Conservation (phyloP, 2,797 vertebrate genomes). For the Buphagus erythrorhynchus region DNA sequence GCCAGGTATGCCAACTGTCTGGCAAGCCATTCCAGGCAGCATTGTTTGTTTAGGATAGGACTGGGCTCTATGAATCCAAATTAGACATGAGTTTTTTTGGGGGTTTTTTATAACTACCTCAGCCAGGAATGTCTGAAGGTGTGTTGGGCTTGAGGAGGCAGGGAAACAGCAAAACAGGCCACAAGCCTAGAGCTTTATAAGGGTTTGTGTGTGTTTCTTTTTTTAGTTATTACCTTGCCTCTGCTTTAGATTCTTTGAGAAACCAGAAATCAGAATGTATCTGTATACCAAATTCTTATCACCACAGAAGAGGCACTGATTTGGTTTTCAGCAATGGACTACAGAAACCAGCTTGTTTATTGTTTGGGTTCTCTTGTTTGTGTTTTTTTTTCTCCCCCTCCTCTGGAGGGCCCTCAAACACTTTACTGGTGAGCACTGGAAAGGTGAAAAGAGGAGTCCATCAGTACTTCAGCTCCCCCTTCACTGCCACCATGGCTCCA, state of each 20-base stretch:
- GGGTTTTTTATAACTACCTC: background rate
- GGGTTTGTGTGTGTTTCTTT: background rate
- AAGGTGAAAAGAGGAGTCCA: background rate
- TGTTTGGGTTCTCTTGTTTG: background rate
- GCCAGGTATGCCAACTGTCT: background rate
- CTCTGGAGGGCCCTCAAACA: background rate
- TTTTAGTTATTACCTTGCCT: background rate
- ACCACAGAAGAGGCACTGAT: background rate
- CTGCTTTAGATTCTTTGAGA: background rate
- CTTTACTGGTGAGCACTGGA: background rate
- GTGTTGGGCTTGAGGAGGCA: background rate
- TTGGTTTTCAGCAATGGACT: background rate
- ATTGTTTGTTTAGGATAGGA: constrained; percentile 14
- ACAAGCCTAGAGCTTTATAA: background rate
- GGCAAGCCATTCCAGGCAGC: background rate
- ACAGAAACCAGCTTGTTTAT: background rate
- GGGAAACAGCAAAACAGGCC: background rate
- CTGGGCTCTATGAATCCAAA: background rate
- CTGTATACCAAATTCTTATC: background rate
- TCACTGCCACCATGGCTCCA: background rate
- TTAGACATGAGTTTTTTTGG: background rate
- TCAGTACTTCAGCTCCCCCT: background rate
- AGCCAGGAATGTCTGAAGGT: constrained; percentile 11
- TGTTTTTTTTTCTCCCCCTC: background rate
- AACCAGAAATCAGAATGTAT: background rate